phyloP scores from a whole-genome alignment of 2,113 vertebrate genomes.

The Bos taurus region DNA sequence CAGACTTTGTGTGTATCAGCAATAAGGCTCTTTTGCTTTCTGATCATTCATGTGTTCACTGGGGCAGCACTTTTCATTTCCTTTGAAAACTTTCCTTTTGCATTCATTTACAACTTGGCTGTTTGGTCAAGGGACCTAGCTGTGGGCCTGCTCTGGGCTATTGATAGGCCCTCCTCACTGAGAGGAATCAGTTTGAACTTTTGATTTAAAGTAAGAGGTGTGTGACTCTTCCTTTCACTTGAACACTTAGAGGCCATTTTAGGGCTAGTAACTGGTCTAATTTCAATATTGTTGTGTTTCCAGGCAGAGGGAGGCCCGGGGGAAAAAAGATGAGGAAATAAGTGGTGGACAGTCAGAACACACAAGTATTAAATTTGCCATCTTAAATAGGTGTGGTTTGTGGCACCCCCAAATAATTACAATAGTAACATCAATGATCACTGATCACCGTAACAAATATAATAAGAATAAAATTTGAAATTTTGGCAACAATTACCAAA shows the following conservation, averaged over 20 bases:
- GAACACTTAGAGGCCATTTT: background rate
- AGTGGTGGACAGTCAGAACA: background rate
- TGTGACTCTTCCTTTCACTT: background rate
- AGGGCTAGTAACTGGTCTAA: background rate
- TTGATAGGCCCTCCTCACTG: background rate
- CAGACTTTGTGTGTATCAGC: background rate
- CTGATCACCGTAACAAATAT: background rate
- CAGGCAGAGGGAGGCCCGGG: background rate
- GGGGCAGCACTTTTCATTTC: background rate
- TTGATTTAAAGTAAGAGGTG: background rate
- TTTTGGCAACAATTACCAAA: background rate
- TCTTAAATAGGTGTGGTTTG: background rate
- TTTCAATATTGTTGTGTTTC: background rate
- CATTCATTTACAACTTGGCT: background rate
- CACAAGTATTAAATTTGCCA: background rate
- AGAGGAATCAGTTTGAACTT: background rate
- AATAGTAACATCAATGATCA: background rate
- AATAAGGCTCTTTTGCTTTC: background rate
- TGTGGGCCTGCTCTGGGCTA: background rate
- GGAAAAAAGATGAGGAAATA: background rate
- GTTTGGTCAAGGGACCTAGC: background rate
- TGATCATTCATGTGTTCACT: background rate
- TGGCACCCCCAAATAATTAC: background rate
- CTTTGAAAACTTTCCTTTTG: background rate
- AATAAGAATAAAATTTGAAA: background rate